These are phyloP conservation scores for Manacus vitellinus DNA, from an alignment of 2,113 vertebrate genomes.

Conservation along the genomic window DNA sequence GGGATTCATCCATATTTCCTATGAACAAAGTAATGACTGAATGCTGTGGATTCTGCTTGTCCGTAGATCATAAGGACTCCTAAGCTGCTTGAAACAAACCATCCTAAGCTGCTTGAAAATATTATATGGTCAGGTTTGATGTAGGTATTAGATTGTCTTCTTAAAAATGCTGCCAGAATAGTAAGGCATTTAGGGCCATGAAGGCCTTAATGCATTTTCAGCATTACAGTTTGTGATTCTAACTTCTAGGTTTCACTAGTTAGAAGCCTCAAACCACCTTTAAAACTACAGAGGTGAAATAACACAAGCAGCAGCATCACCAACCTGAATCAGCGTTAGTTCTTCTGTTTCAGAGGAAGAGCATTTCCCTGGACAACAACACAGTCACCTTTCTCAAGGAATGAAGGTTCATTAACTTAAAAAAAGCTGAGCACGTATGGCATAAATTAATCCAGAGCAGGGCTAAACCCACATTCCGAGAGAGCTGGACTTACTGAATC, in stretches of 20 bases:
- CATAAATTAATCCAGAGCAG: slow-evolving; percentile 13
- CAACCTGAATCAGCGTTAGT: not conserved
- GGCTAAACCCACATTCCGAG: not conserved
- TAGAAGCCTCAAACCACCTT: not conserved
- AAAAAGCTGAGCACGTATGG: not conserved
- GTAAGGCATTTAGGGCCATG: not conserved
- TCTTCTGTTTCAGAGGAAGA: not conserved
- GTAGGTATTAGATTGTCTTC: not conserved
- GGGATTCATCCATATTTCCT: not conserved
- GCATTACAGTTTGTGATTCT: not conserved
- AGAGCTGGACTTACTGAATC: slow-evolving; percentile 1
- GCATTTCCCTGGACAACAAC: not conserved
- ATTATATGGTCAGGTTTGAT: not conserved
- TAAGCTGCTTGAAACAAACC: not conserved
- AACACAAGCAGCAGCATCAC: not conserved
- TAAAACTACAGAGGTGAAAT: not conserved
- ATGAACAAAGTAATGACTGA: not conserved
- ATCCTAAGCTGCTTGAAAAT: not conserved
- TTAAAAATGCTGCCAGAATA: not conserved
- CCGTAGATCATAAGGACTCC: not conserved
- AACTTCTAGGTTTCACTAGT: not conserved
- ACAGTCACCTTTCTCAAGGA: not conserved
- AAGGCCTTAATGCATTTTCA: not conserved
- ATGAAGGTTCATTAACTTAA: not conserved
- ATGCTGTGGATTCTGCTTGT: not conserved